phyloP scores from a whole-genome alignment of 2,888 invertebrate species.

The Halictus quadricinctus region DNA sequence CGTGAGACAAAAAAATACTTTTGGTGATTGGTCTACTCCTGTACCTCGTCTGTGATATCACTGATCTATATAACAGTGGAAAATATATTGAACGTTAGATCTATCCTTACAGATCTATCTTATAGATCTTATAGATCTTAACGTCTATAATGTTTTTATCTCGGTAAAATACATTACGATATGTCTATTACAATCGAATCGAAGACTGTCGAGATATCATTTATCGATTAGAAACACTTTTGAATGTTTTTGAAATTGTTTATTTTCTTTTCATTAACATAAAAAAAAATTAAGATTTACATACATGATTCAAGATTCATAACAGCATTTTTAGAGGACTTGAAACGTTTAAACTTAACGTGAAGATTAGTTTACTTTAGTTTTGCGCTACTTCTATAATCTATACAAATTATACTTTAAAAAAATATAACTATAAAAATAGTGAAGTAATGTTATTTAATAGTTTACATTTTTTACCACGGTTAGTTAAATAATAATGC shows the following conservation, averaged over 20 bases:
- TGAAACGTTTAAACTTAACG: background rate
- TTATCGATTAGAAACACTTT: conserved; percentile 27
- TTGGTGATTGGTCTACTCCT: too few species aligned
- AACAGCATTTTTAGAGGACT: background rate
- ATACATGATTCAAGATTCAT: background rate
- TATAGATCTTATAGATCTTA: too few species aligned
- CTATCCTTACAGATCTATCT: too few species aligned
- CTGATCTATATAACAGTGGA: too few species aligned
- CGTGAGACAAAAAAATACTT: too few species aligned
- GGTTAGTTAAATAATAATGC: background rate
- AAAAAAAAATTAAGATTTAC: background rate
- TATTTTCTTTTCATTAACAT: conserved; percentile 2
- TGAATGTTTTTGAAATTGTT: conserved; percentile 21
- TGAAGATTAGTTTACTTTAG: background rate
- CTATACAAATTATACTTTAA: background rate
- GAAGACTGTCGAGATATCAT: conserved; percentile 30
- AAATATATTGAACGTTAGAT: too few species aligned
- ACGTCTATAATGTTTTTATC: too few species aligned
- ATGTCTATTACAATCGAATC: too few species aligned
- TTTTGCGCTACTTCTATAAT: background rate
- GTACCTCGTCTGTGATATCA: too few species aligned
- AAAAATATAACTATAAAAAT: conserved; percentile 1
- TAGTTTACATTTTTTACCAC: background rate
- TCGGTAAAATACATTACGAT: too few species aligned
- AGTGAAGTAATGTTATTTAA: background rate